Base-by-base conservation (phyloP, 2,888 invertebrate genomes). In the Yponomeuta cagnagella region DNA sequence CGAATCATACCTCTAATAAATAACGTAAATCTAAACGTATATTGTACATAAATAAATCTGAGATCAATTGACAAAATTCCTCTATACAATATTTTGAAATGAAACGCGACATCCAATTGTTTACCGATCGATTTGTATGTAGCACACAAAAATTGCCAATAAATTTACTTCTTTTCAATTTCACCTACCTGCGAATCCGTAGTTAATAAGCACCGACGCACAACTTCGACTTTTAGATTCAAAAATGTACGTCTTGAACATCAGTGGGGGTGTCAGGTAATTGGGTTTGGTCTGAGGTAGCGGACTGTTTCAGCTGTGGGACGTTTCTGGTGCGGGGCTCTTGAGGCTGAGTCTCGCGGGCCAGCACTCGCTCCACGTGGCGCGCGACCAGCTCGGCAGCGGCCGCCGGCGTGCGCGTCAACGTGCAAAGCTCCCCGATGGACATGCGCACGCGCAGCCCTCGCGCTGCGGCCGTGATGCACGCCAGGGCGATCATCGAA, bases 401-500 rank as follows among this genome's bases (percentile, higher is more conserved):
- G 23, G 89, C 86, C 0, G 90, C 86, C 63, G 93, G 89, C 23
- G 93, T 87, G 70, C 89, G 84, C 63, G 93, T 92, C 77, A 94
- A 82, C 63, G 79, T 85, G 76, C 91, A 90, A 71, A 90, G 79
- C 63, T 91, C 88, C 75, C 80, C 82, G 82, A 90, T 77, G 74
- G 93, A 79, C 92, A 91, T 85, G 72, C 85, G 81, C 64, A 91
- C 89, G 12, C 90, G 87, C 72, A 95, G 78, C 0, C 95, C 95
- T 10, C 94, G 92, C 10, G 94, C 93, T 1, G 96, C 95, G 0
- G 95, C 95, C 66, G 94, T 93, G 71, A 96, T 93, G 80, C 95
- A 95, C 8, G 95, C 95, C 10, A 94, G 93, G 0, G 96, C 95
- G 30, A 96, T 93, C 79, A 95, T 80, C 0, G 96, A 96, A 43